Base-by-base conservation (phyloP, 2,113 vertebrate genomes). In the Vombatus ursinus region DNA sequence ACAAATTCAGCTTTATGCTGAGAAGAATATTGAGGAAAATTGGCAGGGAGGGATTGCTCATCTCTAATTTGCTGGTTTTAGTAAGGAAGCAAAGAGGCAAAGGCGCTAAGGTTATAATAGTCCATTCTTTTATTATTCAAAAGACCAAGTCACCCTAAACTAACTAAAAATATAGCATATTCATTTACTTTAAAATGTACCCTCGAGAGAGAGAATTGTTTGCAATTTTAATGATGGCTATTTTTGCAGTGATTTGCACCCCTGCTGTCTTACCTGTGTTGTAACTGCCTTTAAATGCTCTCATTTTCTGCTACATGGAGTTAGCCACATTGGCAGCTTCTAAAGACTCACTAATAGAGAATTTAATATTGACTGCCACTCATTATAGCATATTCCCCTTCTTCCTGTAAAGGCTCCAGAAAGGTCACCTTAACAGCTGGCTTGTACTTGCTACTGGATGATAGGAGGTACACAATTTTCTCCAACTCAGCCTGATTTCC, bases 281-380 rank as follows among this genome's bases (percentile, higher is more conserved):
- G 10, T 16, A 91, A 52, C 26, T 96, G n/a, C 54, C 52, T 95
- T 96, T 91, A 92, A 95, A 90, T n/a, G 23, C 89, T 90, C 7
- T 50, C 44, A 47, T 90, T 94, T 92, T 68, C 95, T 94, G 49
- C 53, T 97, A 94, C 37, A n/a, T 95, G 93, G 54, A 94, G 95
- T 94, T 96, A n/a, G 37, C 77, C 53, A 92, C 54, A 92, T 93
- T 57, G 54, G 52, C 19, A 94, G 14, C 54, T 90, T 50, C 28
- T 37, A 93, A 94, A 44, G 57, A 93, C 28, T 92, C 94, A 49
- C 50, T 89, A 52, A 52, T 37, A 93, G 90, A 89, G 50, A 50
- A 68, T 6, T 89, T 93, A 92, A 93, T 57, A 57, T n/a, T 68
- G 53, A 28, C 92, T 92, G 14, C 26, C 94, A 53, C 0, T 90